Conservation (phyloP, 2,797 vertebrate genomes). For the Notolepis coatsorum region DNA sequence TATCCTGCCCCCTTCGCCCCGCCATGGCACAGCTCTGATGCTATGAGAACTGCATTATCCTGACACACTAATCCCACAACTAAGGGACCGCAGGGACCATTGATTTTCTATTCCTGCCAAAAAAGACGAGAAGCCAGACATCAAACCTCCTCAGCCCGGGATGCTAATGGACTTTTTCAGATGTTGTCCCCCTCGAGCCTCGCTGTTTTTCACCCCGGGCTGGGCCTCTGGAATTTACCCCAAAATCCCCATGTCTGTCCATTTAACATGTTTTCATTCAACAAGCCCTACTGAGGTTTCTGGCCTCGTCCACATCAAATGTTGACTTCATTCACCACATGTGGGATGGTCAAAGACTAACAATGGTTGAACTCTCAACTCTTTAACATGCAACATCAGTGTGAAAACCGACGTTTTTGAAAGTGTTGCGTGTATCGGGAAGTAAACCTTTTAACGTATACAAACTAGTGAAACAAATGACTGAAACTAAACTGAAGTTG, state of each 20-base stretch:
- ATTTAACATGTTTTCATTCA: constrained; percentile 54
- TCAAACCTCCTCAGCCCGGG: constrained; percentile 53
- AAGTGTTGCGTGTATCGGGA: too few relatives aligned
- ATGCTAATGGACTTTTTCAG: constrained; percentile 72
- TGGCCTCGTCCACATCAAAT: constrained; percentile 3
- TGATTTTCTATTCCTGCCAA: constrained; percentile 70
- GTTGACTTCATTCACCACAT: background rate
- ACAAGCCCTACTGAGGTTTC: constrained; percentile 5
- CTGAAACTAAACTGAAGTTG: too few relatives aligned
- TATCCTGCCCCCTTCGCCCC: constrained; percentile 45
- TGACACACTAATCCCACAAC: constrained; percentile 75
- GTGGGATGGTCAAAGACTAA: constrained; percentile 15
- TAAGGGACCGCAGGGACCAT: constrained; percentile 67
- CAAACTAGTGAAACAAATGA: too few relatives aligned
- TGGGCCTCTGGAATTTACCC: constrained; percentile 30
- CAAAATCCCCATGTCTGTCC: constrained; percentile 35
- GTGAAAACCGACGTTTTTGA: too few relatives aligned
- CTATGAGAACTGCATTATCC: constrained; percentile 56
- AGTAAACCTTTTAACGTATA: too few relatives aligned
- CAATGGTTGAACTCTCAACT: constrained; percentile 7
- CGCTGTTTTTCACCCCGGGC: constrained; percentile 40
- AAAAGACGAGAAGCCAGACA: constrained; percentile 57
- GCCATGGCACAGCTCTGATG: constrained; percentile 40
- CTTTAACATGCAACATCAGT: background rate
- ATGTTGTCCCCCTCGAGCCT: constrained; percentile 49